Evolutionary conservation across 2,113 vertebrate genomes (phyloP).

Genomic region (Neolamprologus longior): DNA sequence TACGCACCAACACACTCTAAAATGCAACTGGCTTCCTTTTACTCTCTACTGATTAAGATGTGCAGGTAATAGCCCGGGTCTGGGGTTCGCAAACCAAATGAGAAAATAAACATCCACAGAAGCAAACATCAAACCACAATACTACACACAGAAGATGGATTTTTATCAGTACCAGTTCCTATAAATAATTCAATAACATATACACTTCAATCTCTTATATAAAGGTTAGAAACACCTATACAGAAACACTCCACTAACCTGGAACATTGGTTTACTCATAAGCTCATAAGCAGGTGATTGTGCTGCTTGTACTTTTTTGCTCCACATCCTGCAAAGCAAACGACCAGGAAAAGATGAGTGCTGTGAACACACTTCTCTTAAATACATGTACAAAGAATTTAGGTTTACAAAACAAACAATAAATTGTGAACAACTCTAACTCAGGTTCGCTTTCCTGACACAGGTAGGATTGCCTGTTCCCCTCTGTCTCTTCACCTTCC

Average conservation of each 20-base stretch:
- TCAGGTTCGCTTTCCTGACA: neutral
- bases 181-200: neutral
- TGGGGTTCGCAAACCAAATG: neutral
- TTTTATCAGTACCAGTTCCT: neutral
- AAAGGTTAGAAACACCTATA: neutral
- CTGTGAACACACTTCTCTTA: neutral
- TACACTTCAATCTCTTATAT: neutral
- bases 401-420: neutral
- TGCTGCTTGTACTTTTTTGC: neutral
- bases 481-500: neutral
- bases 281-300: neutral
- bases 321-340: accelerated
- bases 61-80: neutral
- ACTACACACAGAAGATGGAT: accelerated
- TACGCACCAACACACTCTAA: neutral
- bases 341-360: neutral
- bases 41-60: neutral
- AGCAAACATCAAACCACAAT: neutral
- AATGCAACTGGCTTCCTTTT: neutral
- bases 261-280: neutral
- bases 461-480: neutral
- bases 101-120: neutral
- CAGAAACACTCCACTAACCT: neutral
- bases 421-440: neutral
- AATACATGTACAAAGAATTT: neutral